Conservation (phyloP, 2,113 vertebrate genomes). For the Asarcornis scutulata region DNA sequence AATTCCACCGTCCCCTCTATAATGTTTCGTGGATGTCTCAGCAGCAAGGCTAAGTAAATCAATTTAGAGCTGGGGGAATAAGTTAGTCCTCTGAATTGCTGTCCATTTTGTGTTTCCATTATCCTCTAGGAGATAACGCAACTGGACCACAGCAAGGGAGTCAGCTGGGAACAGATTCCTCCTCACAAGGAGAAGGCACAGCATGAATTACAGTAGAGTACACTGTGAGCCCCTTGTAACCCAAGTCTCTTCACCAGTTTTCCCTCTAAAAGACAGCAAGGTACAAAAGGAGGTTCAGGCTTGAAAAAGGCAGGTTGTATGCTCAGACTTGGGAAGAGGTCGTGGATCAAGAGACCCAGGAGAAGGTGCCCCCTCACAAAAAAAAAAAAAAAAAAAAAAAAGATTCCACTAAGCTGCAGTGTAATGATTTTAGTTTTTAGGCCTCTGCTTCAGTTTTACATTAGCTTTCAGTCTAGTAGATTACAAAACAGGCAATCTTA, state of each 20-base stretch:
- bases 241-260: neutral
- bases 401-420: neutral
- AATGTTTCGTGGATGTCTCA: neutral
- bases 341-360: neutral
- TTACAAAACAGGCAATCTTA: neutral
- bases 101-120: neutral
- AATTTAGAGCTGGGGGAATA: neutral
- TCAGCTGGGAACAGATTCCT: neutral
- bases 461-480: neutral
- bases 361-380: neutral
- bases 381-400: neutral
- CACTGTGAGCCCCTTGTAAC: neutral
- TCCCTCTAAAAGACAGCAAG: neutral
- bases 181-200: neutral
- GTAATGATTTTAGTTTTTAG: neutral
- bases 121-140: neutral
- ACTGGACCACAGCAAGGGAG: neutral
- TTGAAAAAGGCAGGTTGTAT: neutral
- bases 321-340: neutral
- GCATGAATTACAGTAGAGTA: neutral
- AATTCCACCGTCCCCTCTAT: neutral
- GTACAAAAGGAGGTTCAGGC: neutral
- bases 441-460: neutral
- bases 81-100: neutral
- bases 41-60: neutral